Evolutionary conservation across 1,140 invertebrate genomes (phyloP), one percentile per base, ranked within the genome.

Genomic region (Thaumetopoea pityocampa): DNA sequence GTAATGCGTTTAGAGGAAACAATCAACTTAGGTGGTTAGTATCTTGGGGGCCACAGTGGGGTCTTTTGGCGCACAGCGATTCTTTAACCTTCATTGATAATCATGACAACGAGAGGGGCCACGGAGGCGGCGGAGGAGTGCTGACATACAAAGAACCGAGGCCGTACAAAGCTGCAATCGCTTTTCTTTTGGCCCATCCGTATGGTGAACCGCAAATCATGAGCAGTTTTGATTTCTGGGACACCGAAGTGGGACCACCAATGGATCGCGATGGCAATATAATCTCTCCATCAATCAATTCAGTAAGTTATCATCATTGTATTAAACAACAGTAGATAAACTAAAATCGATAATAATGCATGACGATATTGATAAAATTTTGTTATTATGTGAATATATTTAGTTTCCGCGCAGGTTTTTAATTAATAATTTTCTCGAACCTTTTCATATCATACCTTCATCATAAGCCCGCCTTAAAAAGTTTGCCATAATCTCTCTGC

Each of bases 151-250:
- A 90, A 51, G 57, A 85, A 12, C 33, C 88, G 0, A 85, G 86
- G 29, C 66, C 74, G 3, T 92, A 92, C 57, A 92, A 91, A 51
- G 77, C 18, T 72, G 94, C 93, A 0, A 88, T 90, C 6, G 92
- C 91, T 1, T 96, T 95, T 64, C 92, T 95, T 88, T 71, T 96
- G 30, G 93, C 93, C 1, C 91, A 93, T 86, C 90, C 93, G 0
- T 95, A 95, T 64, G 94, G 93, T 2, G 86, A 89, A 32, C 88
- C 92, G 0, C 83, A 88, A 29, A 67, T 96, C 1, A 96, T 96
- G 93, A 96, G 94, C 53, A 95, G 93, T 53, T 92, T 88, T 46
- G 53, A 62, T 5, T 92, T 92, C 57, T 66, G 64, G 36, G 57
- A 87, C 35, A 80, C 77, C 0, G 87, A 89, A 67, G 61, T 66